These are phyloP conservation scores for Anoplophora glabripennis DNA, from an alignment of 1,140 invertebrate species.

Conservation along the genomic window DNA sequence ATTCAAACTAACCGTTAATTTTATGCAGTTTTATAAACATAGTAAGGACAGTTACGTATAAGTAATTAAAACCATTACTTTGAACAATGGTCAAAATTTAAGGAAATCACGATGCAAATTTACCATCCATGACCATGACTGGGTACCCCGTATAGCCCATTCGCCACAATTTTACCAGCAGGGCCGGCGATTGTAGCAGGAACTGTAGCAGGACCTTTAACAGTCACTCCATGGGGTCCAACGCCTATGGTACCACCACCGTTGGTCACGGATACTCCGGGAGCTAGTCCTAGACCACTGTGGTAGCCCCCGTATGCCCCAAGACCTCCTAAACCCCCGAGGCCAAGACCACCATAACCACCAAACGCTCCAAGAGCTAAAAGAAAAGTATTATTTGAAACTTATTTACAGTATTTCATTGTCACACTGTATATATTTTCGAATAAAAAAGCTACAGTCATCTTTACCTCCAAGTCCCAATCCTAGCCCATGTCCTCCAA, in stretches of 20 bases:
- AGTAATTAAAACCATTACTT: too few species aligned
- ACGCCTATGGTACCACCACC: constrained; percentile 24
- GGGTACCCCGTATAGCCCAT: constrained; percentile 31
- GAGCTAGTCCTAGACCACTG: neutral
- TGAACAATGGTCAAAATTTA: too few species aligned
- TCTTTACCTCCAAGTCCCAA: neutral
- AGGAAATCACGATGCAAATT: neutral
- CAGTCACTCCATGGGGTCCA: constrained; percentile 26
- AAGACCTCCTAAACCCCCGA: neutral
- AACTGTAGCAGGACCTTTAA: constrained; percentile 34
- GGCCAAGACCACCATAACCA: constrained; percentile 3
- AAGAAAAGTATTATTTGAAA: too few species aligned
- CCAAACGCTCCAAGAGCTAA: neutral
- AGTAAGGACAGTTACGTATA: too few species aligned
- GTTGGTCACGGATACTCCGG: constrained; percentile 17
- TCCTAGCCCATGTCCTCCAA: neutral
- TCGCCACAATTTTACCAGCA: constrained; percentile 32
- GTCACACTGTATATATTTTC: neutral
- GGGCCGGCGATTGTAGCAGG: constrained; percentile 36
- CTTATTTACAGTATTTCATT: neutral
- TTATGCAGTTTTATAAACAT: too few species aligned
- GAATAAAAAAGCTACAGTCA: neutral
- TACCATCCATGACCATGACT: constrained; percentile 7
- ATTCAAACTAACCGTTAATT: too few species aligned
- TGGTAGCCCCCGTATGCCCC: neutral